These are phyloP conservation scores for Cephus pygmeus DNA, from an alignment of 2,888 invertebrate species.

Conservation along the genomic window DNA sequence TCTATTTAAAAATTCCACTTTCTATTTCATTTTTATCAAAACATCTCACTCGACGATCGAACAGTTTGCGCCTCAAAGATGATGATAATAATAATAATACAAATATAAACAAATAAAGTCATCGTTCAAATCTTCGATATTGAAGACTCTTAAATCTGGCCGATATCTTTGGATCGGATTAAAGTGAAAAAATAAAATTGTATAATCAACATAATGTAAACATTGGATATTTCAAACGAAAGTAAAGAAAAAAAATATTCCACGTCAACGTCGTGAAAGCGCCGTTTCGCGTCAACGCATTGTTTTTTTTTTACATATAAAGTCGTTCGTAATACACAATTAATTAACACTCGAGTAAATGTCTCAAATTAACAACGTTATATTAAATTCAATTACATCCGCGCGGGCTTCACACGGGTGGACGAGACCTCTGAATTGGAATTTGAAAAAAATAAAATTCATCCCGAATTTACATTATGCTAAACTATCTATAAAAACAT, in stretches of 20 bases:
- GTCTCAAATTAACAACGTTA: slow-evolving; percentile 2
- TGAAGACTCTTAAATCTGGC: neutral
- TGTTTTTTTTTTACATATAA: neutral
- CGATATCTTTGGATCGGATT: neutral
- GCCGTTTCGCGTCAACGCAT: neutral
- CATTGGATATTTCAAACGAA: neutral
- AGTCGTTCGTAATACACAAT: neutral
- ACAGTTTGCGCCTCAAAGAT: neutral
- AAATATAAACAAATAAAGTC: neutral
- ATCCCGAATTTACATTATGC: neutral
- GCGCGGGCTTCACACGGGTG: neutral
- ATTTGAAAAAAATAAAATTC: neutral
- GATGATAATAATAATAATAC: neutral
- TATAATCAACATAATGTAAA: neutral
- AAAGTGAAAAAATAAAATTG: neutral
- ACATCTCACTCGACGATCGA: neutral
- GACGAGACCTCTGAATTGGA: neutral
- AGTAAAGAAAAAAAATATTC: neutral
- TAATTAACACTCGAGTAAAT: neutral
- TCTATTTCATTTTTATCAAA: neutral
- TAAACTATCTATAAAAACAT: neutral
- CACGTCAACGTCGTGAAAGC: neutral
- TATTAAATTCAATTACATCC: neutral
- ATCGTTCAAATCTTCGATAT: neutral
- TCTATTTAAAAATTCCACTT: neutral